Evolutionary conservation across 2,888 invertebrate genomes (phyloP).

Genomic region (Calephelis perditalis): DNA sequence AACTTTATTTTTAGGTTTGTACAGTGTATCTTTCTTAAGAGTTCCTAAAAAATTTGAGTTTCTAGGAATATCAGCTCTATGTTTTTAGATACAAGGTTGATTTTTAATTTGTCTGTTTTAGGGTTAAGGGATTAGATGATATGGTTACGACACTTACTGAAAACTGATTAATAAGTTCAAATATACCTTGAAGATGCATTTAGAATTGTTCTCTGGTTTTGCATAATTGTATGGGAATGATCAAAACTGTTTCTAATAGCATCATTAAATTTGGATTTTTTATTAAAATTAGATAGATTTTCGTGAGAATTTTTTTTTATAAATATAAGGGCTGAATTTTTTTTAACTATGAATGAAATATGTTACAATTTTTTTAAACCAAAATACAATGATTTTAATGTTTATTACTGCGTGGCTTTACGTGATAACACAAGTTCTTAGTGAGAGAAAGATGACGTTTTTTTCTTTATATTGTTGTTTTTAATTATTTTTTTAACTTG

Average conservation of each 20-base stretch:
- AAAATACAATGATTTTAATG: too few relatives aligned
- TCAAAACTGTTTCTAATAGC: constrained; percentile 12
- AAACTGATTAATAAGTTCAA: constrained; percentile 36
- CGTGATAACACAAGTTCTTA: too few relatives aligned
- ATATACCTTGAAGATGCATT: constrained; percentile 32
- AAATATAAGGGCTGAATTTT: too few relatives aligned
- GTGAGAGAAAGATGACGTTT: too few relatives aligned
- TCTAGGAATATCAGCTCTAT: constrained; percentile 5
- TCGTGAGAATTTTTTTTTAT: constrained; percentile 9
- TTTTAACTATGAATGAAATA: too few relatives aligned
- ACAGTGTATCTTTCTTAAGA: background rate
- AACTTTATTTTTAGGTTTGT: background rate
- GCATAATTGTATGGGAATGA: constrained; percentile 27
- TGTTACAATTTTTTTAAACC: too few relatives aligned
- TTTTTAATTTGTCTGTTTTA: constrained; percentile 17
- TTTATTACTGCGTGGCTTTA: too few relatives aligned
- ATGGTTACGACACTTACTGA: constrained; percentile 17
- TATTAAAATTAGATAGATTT: constrained; percentile 18
- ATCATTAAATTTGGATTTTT: constrained; percentile 21
- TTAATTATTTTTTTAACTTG: too few relatives aligned
- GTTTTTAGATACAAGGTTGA: background rate
- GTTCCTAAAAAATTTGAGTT: too few relatives aligned
- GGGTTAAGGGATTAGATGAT: constrained; percentile 14
- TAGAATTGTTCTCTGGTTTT: constrained; percentile 33
- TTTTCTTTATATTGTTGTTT: too few relatives aligned